A percentile compares a stretch with the other conserved stretches of the same genome.
phyloP scores from a whole-genome alignment of 2,797 vertebrate species.

The Lateolabrax maculatus region DNA sequence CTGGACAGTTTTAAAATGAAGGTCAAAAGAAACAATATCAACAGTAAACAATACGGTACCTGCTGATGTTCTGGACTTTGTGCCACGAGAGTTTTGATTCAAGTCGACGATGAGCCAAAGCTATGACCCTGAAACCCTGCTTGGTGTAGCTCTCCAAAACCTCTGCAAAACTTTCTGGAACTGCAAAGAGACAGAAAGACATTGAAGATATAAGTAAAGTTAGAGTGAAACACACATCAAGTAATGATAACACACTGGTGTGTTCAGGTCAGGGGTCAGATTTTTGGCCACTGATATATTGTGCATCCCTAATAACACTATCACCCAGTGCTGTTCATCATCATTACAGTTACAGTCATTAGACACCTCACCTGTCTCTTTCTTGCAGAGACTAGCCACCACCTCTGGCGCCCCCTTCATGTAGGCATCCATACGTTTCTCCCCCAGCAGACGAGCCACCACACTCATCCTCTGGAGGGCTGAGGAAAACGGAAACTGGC shows the following conservation, averaged over 20 bases:
- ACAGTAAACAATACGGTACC: conserved; percentile 78
- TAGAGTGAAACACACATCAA: neutral
- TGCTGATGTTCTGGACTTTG: conserved; percentile 95
- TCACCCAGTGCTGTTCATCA: neutral
- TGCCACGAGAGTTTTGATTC: conserved; percentile 97
- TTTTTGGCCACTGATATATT: neutral
- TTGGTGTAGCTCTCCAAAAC: conserved; percentile 96
- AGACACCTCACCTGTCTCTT: conserved; percentile 89
- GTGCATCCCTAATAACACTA: neutral
- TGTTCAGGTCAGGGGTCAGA: neutral
- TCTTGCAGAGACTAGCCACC: conserved; percentile 93
- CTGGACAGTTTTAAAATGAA: conserved; percentile 1
- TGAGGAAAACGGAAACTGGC: conserved; percentile 98
- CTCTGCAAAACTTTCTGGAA: conserved; percentile 91
- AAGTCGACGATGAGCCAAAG: conserved; percentile 94
- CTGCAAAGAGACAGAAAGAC: conserved; percentile 73
- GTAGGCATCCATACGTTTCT: conserved; percentile 97
- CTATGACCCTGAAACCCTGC: conserved; percentile 97
- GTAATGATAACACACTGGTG: neutral
- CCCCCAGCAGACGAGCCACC: conserved; percentile 91
- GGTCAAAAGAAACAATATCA: neutral
- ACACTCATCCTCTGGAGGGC: conserved; percentile 96
- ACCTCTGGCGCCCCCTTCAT: conserved; percentile 97
- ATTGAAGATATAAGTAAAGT: neutral
- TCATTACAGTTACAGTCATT: neutral